phyloP scores from a whole-genome alignment of 2,113 vertebrate genomes.

The Hemiprocne comata region DNA sequence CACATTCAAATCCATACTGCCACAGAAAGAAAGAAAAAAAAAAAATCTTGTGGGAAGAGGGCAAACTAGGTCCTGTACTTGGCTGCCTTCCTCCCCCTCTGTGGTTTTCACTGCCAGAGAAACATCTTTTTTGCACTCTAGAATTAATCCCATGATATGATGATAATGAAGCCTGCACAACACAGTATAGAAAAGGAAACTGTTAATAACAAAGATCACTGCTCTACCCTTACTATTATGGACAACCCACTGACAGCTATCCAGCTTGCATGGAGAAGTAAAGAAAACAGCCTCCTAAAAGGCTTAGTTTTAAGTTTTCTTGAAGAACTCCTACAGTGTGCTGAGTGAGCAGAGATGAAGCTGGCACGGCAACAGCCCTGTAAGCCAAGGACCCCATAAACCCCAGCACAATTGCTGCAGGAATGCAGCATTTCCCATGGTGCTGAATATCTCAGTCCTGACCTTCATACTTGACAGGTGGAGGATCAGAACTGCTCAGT shows the following conservation, averaged over 20 bases:
- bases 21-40: background rate
- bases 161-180: background rate
- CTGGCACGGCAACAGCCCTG: background rate
- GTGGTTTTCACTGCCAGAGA: constrained; percentile 38
- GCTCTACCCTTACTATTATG: background rate
- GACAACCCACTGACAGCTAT: background rate
- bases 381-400: background rate
- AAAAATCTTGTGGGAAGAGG: background rate
- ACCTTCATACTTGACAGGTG: background rate
- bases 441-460: background rate
- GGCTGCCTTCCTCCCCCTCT: constrained; percentile 24
- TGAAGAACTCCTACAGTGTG: background rate
- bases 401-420: background rate
- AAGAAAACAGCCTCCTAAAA: background rate
- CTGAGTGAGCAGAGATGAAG: background rate
- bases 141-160: constrained; percentile 34
- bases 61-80: constrained; percentile 8
- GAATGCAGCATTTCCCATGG: background rate
- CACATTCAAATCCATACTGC: background rate
- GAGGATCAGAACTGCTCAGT: background rate
- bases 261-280: background rate
- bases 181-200: background rate
- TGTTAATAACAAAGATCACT: background rate
- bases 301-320: background rate
- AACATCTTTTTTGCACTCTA: constrained; percentile 35